Conservation (phyloP, 2,797 vertebrate species). For the Tinamus major region DNA sequence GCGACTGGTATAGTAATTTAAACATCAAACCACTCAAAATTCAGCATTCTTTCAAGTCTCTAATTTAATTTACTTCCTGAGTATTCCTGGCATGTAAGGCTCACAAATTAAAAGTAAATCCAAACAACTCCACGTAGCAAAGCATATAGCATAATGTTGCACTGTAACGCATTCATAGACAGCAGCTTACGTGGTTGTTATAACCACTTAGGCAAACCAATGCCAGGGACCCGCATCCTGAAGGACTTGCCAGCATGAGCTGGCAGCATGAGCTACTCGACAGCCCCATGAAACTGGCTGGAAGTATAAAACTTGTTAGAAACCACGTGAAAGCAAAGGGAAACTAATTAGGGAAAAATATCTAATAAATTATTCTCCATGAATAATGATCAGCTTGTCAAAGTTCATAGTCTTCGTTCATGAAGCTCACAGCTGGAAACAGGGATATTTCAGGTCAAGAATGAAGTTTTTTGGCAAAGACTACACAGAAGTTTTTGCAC, state of each 20-base stretch:
- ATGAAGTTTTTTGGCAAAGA: conserved; percentile 49
- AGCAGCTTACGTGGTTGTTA: neutral
- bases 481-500: conserved; percentile 30
- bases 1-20: neutral
- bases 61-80: conserved; percentile 21
- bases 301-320: neutral
- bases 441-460: conserved; percentile 64
- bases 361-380: conserved; percentile 56
- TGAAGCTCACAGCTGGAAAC: conserved; percentile 60
- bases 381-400: conserved; percentile 55
- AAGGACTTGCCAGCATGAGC: conserved; percentile 19
- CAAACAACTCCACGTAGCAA: conserved; percentile 30
- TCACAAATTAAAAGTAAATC: neutral
- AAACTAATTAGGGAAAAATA: conserved; percentile 45
- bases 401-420: conserved; percentile 32
- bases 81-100: neutral
- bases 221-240: conserved; percentile 19
- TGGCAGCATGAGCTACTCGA: conserved; percentile 22
- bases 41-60: conserved; percentile 42
- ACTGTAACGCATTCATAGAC: neutral
- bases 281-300: neutral
- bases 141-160: neutral
- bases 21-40: conserved; percentile 29
- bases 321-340: conserved; percentile 2
- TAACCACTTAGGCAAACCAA: conserved; percentile 32